A percentile compares a stretch with the other conserved stretches of the same genome.
Evolutionary conservation across 2,888 invertebrate species (phyloP).

Genomic region (Erynnis tages): DNA sequence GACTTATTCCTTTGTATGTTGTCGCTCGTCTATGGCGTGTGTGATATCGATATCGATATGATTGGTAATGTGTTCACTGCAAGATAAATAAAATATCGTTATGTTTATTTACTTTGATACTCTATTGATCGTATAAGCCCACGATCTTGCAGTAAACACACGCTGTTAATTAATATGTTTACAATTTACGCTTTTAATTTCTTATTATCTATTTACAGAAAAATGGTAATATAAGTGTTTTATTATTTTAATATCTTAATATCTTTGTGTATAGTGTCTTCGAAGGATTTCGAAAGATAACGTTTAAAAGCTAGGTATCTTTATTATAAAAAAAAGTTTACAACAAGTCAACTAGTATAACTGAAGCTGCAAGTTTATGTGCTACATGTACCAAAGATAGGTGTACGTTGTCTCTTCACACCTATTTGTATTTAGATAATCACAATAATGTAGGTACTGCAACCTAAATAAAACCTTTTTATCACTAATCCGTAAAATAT

Average conservation of each 20-base stretch:
- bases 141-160: background rate
- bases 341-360: too few species aligned
- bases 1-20: background rate
- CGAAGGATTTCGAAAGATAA: background rate
- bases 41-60: background rate
- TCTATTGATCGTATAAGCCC: too few species aligned
- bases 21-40: background rate
- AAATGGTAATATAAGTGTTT: slow-evolving; percentile 18
- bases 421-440: slow-evolving; percentile 1
- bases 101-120: background rate
- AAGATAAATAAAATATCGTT: background rate
- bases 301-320: too few species aligned
- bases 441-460: slow-evolving; percentile 4
- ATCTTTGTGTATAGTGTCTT: background rate
- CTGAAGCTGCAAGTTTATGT: background rate
- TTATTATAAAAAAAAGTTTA: too few species aligned
- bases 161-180: background rate
- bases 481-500: slow-evolving; percentile 6
- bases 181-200: slow-evolving; percentile 10
- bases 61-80: background rate
- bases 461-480: background rate
- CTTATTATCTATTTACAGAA: slow-evolving; percentile 17
- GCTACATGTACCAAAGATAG: background rate
- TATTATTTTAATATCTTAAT: background rate
- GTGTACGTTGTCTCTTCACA: slow-evolving; percentile 2